Conservation (phyloP, 2,797 vertebrate species). For the Rachycentron canadum region DNA sequence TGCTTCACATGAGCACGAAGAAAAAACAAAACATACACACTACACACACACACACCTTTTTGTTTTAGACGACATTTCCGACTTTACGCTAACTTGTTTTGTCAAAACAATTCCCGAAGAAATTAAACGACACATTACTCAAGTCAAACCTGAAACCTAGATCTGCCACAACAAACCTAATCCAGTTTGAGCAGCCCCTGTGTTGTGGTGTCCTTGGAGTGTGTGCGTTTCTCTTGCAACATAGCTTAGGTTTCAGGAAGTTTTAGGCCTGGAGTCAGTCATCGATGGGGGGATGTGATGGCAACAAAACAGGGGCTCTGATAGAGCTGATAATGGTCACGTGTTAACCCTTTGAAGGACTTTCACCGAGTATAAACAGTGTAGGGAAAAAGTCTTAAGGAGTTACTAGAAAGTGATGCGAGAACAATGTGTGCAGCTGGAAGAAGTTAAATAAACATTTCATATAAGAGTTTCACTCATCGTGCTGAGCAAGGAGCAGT, state of each 20-base stretch:
- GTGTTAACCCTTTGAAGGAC: constrained; percentile 42
- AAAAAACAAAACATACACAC: constrained; percentile 62
- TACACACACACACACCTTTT: constrained; percentile 74
- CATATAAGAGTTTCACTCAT: constrained; percentile 26
- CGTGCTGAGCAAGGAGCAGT: constrained; percentile 1
- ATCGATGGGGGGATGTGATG: constrained; percentile 38
- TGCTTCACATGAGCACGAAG: constrained; percentile 81
- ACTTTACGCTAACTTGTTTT: constrained; percentile 89
- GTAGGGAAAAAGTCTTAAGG: constrained; percentile 19
- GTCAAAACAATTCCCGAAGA: constrained; percentile 89
- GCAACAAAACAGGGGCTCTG: constrained; percentile 64
- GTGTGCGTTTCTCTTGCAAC: constrained; percentile 73
- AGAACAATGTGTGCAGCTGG: constrained; percentile 25
- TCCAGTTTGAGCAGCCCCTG: constrained; percentile 80
- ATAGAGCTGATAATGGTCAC: constrained; percentile 57
- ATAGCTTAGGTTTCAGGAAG: constrained; percentile 79
- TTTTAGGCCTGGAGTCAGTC: constrained; percentile 78
- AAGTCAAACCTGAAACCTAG: constrained; percentile 83
- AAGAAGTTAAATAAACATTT: constrained; percentile 39
- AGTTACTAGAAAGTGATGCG: constrained; percentile 39
- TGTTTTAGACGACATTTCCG: constrained; percentile 82
- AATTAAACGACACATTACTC: constrained; percentile 87
- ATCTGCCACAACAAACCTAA: constrained; percentile 85
- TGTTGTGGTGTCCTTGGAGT: constrained; percentile 78
- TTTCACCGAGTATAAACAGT: constrained; percentile 43